A percentile compares a stretch with the other conserved stretches of the same genome.
Evolutionary conservation across 2,888 invertebrate species (phyloP).

Genomic region (Diarsia dahlii): DNA sequence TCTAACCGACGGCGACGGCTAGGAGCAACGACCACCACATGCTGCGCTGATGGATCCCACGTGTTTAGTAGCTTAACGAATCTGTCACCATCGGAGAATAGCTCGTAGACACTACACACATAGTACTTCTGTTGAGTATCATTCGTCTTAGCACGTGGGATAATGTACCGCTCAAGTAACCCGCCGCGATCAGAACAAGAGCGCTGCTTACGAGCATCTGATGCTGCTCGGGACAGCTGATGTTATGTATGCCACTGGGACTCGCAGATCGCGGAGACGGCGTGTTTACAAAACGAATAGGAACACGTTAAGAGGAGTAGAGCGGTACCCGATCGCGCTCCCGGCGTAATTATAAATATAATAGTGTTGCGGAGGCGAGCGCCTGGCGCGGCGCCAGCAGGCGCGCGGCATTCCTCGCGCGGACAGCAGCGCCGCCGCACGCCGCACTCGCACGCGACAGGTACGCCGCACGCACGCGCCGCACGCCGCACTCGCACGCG

Average conservation of each 20-base stretch:
- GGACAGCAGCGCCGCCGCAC: conserved; percentile 59
- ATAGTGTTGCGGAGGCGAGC: conserved; percentile 47
- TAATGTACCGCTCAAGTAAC: neutral
- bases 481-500: too few relatives aligned
- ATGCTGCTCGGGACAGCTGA: neutral
- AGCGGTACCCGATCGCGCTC: conserved; percentile 47
- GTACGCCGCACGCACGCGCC: conserved; percentile 16
- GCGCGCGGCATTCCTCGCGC: conserved; percentile 63
- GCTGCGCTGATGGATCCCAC: conserved; percentile 13
- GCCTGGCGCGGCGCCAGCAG: conserved; percentile 70
- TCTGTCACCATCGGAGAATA: conserved; percentile 15
- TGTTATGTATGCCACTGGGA: neutral
- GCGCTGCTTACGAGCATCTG: neutral
- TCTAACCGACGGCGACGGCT: conserved; percentile 21
- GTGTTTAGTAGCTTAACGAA: neutral
- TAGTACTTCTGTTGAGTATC: neutral
- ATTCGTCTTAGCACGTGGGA: neutral
- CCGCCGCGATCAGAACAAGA: neutral
- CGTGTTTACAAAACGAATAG: conserved; percentile 59
- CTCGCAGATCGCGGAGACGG: neutral
- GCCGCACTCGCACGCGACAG: conserved; percentile 45
- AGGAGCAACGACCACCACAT: conserved; percentile 37
- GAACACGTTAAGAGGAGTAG: conserved; percentile 37
- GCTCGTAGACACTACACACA: neutral
- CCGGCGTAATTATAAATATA: conserved; percentile 70